A percentile compares a stretch with the other conserved stretches of the same genome.
These are phyloP conservation scores for Acrobasis consociella DNA, from an alignment of 2,888 invertebrate species.

Conservation along the genomic window DNA sequence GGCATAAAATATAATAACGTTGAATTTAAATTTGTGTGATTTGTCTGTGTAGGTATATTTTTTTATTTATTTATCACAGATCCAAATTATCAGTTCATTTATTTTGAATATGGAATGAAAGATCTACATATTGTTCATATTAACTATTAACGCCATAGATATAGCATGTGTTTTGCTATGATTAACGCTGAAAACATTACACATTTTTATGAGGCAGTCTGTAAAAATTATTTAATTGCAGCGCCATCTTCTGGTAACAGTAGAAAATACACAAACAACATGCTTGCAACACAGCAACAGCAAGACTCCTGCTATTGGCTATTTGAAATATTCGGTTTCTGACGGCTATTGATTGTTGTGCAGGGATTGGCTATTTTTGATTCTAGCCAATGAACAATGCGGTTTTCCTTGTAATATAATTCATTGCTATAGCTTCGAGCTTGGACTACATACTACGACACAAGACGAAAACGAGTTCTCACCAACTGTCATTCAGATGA, in stretches of 20 bases:
- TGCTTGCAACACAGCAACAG: neutral
- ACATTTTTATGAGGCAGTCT: neutral
- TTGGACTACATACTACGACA: too few relatives aligned
- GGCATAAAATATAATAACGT: too few relatives aligned
- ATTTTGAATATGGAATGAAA: neutral
- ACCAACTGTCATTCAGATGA: conserved; percentile 72
- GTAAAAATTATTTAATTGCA: neutral
- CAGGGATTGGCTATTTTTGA: conserved; percentile 5
- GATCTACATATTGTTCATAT: too few relatives aligned
- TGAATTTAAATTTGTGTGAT: too few relatives aligned
- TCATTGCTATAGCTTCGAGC: neutral
- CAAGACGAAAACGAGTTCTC: conserved; percentile 56
- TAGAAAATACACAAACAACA: neutral
- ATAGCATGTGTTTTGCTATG: too few relatives aligned
- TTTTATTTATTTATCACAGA: too few relatives aligned
- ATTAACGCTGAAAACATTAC: neutral
- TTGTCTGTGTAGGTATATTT: too few relatives aligned
- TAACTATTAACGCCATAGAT: too few relatives aligned
- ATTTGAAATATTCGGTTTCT: neutral
- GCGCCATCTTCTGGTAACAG: conserved; percentile 10
- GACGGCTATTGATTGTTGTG: neutral
- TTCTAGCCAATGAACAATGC: neutral
- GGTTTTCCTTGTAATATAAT: neutral
- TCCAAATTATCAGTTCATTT: neutral
- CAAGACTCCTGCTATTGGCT: neutral